These are phyloP conservation scores for Drosophila antonietae DNA, from an alignment of 2,888 invertebrate species.

Conservation along the genomic window DNA sequence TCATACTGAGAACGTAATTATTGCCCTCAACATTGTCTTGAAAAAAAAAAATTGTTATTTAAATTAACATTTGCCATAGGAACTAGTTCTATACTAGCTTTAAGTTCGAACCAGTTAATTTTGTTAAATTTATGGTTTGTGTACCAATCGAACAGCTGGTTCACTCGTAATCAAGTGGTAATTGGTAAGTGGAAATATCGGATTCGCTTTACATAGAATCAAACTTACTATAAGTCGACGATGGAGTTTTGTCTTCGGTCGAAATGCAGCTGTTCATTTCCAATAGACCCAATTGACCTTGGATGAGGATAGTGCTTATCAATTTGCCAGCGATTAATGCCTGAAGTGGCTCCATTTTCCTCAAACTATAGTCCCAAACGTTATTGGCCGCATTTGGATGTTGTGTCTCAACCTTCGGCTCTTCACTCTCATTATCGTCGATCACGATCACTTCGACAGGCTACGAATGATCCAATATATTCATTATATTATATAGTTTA, in stretches of 20 bases:
- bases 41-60: no score
- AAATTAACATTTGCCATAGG: no score
- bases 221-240: background rate
- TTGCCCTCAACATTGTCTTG: no score
- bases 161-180: no score
- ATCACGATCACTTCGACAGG: fast-evolving
- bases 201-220: background rate
- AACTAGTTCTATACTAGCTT: background rate
- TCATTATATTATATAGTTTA: no score
- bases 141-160: no score
- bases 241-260: no score
- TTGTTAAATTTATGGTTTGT: background rate
- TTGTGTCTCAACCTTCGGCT: background rate
- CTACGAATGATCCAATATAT: no score
- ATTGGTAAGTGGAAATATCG: no score
- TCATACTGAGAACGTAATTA: no score
- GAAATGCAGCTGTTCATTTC: background rate
- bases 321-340: background rate
- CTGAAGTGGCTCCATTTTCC: background rate
- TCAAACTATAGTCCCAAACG: background rate
- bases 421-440: no score
- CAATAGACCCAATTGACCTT: background rate
- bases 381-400: no score
- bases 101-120: background rate
- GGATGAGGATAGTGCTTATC: background rate